phyloP scores from a whole-genome alignment of 92 coral and sea anemone genomes.

The Blastomussa wellsi region DNA sequence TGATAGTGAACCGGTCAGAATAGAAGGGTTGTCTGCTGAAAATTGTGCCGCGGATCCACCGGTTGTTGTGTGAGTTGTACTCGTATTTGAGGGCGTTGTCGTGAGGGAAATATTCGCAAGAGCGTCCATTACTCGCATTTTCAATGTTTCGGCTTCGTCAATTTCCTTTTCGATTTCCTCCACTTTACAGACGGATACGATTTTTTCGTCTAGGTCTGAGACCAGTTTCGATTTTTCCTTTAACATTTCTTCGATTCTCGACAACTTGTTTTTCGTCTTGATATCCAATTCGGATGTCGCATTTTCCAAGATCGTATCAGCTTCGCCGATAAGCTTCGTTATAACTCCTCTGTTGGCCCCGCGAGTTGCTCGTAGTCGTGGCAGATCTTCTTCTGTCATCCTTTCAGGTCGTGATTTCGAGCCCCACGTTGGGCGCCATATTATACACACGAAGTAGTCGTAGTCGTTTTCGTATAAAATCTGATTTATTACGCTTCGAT shows the following conservation, averaged over 20 bases:
- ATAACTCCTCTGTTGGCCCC: slow-evolving; percentile 23
- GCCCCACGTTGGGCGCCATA: slow-evolving; percentile 46
- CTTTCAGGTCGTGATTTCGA: not conserved
- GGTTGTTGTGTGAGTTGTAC: slow-evolving; percentile 3
- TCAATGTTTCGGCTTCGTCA: slow-evolving; percentile 32
- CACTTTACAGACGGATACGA: slow-evolving; percentile 34
- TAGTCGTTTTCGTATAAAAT: too few species aligned
- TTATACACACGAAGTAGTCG: slow-evolving; percentile 7
- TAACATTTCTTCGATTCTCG: slow-evolving; percentile 2
- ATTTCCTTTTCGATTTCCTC: slow-evolving; percentile 39
- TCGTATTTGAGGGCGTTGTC: slow-evolving; percentile 5
- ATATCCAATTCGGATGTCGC: not conserved
- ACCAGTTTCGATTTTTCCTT: slow-evolving; percentile 28
- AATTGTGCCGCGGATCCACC: not conserved
- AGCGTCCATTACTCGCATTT: not conserved
- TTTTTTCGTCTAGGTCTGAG: slow-evolving; percentile 35
- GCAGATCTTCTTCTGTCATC: slow-evolving; percentile 2
- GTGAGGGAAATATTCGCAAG: not conserved
- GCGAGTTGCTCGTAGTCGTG: slow-evolving; percentile 16
- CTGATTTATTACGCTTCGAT: too few species aligned
- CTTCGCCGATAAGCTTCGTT: slow-evolving; percentile 34
- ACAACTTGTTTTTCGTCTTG: not conserved
- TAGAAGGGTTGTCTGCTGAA: not conserved
- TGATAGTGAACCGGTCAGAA: slow-evolving; percentile 1
- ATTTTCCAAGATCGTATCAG: slow-evolving; percentile 4